Evolutionary conservation across 1,140 invertebrate species (phyloP).

Genomic region (Lucilia sericata): DNA sequence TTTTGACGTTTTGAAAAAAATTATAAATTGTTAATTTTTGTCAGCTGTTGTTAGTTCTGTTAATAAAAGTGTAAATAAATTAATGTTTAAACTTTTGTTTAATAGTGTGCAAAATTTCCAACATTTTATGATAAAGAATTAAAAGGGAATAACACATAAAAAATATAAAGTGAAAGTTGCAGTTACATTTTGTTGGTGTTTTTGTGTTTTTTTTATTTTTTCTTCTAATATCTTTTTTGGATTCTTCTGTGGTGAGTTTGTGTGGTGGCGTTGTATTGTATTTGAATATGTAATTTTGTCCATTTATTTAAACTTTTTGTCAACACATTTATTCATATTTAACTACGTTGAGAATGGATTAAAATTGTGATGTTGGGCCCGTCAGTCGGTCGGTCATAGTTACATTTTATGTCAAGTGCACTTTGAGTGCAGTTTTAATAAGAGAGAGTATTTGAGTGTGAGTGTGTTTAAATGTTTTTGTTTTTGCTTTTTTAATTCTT

Average conservation of each 20-base stretch:
- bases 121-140: not conserved
- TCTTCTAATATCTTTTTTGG: not conserved
- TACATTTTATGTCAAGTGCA: slow-evolving; percentile 38
- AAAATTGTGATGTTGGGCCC: not conserved
- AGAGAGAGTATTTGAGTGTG: not conserved
- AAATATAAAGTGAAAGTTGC: slow-evolving; percentile 7
- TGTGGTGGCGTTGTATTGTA: not conserved
- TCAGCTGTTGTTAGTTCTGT: slow-evolving; percentile 11
- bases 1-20: slow-evolving; percentile 36
- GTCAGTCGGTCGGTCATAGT: not conserved
- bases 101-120: not conserved
- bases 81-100: not conserved
- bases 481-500: not conserved
- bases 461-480: not conserved
- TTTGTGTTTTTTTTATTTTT: not conserved
- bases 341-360: not conserved
- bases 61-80: not conserved
- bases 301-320: not conserved
- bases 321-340: not conserved
- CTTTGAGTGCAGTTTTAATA: slow-evolving; percentile 19
- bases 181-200: no score
- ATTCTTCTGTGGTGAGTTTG: slow-evolving; percentile 13
- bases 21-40: not conserved
- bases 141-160: not conserved
- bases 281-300: not conserved